A percentile compares a stretch with the other conserved stretches of the same genome.
phyloP scores from a whole-genome alignment of 2,888 invertebrate species.

The Cactoblastis cactorum region DNA sequence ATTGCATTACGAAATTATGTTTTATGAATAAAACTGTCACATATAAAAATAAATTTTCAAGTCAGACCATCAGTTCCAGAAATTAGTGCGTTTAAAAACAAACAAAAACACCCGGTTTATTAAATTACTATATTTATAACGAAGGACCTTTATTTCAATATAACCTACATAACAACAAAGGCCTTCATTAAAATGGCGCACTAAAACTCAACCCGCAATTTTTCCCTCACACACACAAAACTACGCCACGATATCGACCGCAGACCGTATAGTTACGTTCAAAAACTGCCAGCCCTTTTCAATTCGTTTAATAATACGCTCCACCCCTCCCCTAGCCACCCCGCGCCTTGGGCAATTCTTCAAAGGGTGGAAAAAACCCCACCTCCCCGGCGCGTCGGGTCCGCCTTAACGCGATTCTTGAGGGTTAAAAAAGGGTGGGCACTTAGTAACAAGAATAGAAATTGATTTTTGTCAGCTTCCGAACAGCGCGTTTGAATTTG shows the following conservation, averaged over 20 bases:
- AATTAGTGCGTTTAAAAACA: too few species aligned
- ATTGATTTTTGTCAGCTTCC: constrained; percentile 48
- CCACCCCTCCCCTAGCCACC: constrained; percentile 50
- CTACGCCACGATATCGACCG: constrained; percentile 32
- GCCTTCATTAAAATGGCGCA: constrained; percentile 1
- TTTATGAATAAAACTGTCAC: too few species aligned
- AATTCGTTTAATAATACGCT: constrained; percentile 61
- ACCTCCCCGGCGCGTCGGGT: constrained; percentile 39
- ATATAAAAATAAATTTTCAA: too few species aligned
- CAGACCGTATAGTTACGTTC: constrained; percentile 41
- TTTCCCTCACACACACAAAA: constrained; percentile 9
- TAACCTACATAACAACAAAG: background rate
- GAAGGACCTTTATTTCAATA: background rate
- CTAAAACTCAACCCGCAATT: constrained; percentile 16
- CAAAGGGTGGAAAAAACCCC: constrained; percentile 77
- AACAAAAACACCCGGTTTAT: too few species aligned
- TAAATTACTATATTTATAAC: too few species aligned
- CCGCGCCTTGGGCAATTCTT: constrained; percentile 76
- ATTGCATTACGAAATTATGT: too few species aligned
- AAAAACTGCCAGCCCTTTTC: constrained; percentile 72
- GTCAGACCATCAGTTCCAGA: too few species aligned
- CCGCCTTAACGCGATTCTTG: constrained; percentile 76
- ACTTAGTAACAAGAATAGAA: constrained; percentile 67
- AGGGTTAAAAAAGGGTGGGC: constrained; percentile 76
- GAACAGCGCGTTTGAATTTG: constrained; percentile 29